These are phyloP conservation scores for Pseudorhombus dupliciocellatus DNA, from an alignment of 2,113 vertebrate genomes.

Conservation along the genomic window DNA sequence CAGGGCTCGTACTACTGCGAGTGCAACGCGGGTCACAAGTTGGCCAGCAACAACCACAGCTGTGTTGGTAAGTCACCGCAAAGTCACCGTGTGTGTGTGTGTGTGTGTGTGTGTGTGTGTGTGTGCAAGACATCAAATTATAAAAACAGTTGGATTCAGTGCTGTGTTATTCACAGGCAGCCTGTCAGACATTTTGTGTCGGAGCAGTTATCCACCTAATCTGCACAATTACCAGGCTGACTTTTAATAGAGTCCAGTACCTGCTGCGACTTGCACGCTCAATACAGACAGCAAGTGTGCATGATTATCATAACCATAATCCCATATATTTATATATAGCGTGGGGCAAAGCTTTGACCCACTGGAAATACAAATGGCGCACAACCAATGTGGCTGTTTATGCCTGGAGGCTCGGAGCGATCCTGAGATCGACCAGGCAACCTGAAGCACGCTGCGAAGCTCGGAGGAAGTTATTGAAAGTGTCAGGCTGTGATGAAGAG, in stretches of 20 bases:
- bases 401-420: conserved; percentile 4
- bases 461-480: conserved; percentile 28
- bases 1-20: conserved; percentile 94
- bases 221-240: conserved; percentile 2
- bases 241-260: conserved; percentile 2
- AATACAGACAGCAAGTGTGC: not conserved
- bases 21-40: conserved; percentile 90
- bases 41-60: conserved; percentile 94
- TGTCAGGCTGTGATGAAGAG: conserved; percentile 16
- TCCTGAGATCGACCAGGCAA: conserved; percentile 20
- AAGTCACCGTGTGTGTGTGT: conserved; percentile 6
- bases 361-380: not conserved
- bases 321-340: not conserved
- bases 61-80: conserved; percentile 88
- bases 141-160: not conserved
- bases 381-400: not conserved
- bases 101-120: not conserved
- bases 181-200: conserved; percentile 2
- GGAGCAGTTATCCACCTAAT: not conserved
- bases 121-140: not conserved
- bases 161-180: conserved; percentile 13
- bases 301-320: not conserved
- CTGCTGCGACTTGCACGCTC: conserved; percentile 1
- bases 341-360: not conserved
- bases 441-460: conserved; percentile 22